Conservation (phyloP, 2,888 invertebrate species). For the Oscheius sp. region DNA sequence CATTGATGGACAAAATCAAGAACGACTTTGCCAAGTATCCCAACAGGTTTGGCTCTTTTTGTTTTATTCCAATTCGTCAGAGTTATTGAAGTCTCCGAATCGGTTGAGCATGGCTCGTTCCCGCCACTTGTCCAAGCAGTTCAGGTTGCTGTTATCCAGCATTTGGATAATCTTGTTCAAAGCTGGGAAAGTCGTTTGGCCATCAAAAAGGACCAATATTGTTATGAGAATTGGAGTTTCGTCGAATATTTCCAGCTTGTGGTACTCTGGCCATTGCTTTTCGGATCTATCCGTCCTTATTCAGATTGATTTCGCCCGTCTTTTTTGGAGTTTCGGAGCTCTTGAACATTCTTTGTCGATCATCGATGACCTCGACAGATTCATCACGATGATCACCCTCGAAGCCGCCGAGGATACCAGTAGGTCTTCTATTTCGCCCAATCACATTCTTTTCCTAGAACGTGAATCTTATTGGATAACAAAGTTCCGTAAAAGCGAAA, state of each 20-base stretch:
- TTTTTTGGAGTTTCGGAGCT: slow-evolving; percentile 60
- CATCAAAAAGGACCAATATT: slow-evolving; percentile 16
- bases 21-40: slow-evolving; percentile 62
- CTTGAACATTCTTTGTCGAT: slow-evolving; percentile 54
- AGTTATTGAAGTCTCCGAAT: slow-evolving; percentile 57
- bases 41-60: slow-evolving; percentile 38
- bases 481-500: slow-evolving; percentile 11
- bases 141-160: slow-evolving; percentile 44
- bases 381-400: slow-evolving; percentile 43
- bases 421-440: neutral
- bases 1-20: slow-evolving; percentile 66
- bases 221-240: slow-evolving; percentile 29
- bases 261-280: neutral
- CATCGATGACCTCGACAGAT: slow-evolving; percentile 59
- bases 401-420: slow-evolving; percentile 35
- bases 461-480: slow-evolving; percentile 20
- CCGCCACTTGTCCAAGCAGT: slow-evolving; percentile 44
- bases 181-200: slow-evolving; percentile 49
- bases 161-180: slow-evolving; percentile 52
- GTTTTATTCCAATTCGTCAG: slow-evolving; percentile 22
- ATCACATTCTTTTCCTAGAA: neutral
- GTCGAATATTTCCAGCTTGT: slow-evolving; percentile 20
- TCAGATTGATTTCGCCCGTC: slow-evolving; percentile 55
- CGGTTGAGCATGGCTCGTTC: slow-evolving; percentile 55
- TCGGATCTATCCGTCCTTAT: neutral